phyloP scores from a whole-genome alignment of 2,888 invertebrate genomes.

The Dioctria linearis region DNA sequence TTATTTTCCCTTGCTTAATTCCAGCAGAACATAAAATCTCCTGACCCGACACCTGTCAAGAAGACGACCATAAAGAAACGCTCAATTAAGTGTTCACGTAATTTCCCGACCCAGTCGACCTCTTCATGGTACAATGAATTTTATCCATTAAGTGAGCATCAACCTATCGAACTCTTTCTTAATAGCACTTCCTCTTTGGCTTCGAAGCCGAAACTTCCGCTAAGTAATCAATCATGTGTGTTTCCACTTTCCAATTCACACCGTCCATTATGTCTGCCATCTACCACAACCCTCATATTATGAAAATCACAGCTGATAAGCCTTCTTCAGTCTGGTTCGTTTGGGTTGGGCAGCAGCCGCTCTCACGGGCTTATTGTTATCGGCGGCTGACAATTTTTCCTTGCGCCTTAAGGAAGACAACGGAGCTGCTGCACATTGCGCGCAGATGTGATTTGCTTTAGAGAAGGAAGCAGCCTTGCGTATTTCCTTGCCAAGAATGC shows the following conservation, averaged over 20 bases:
- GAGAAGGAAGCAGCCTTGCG: slow-evolving; percentile 43
- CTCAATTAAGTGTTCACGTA: slow-evolving; percentile 36
- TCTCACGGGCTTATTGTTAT: not conserved
- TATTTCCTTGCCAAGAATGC: slow-evolving; percentile 33
- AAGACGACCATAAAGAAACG: slow-evolving; percentile 20
- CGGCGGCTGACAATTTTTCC: slow-evolving; percentile 1
- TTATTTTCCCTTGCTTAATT: too few relatives aligned
- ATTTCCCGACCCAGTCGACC: slow-evolving; percentile 20
- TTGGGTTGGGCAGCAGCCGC: not conserved
- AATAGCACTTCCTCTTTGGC: slow-evolving; percentile 23
- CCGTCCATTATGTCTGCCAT: not conserved
- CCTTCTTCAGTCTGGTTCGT: not conserved
- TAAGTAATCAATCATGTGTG: slow-evolving; percentile 23
- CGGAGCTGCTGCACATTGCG: not conserved
- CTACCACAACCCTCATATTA: not conserved
- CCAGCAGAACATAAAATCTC: too few relatives aligned
- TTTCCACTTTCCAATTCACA: slow-evolving; percentile 26
- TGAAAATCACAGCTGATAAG: slow-evolving; percentile 42
- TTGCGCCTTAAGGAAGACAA: not conserved
- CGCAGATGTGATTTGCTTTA: slow-evolving; percentile 41
- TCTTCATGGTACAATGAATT: slow-evolving; percentile 18
- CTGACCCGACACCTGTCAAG: slow-evolving; percentile 21
- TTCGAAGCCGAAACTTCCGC: slow-evolving; percentile 12
- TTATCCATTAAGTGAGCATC: not conserved
- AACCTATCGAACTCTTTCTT: not conserved